A percentile compares a stretch with the other conserved stretches of the same genome.
These are phyloP conservation scores for Microplitis demolitor DNA, from an alignment of 1,140 invertebrate species.

Conservation along the genomic window DNA sequence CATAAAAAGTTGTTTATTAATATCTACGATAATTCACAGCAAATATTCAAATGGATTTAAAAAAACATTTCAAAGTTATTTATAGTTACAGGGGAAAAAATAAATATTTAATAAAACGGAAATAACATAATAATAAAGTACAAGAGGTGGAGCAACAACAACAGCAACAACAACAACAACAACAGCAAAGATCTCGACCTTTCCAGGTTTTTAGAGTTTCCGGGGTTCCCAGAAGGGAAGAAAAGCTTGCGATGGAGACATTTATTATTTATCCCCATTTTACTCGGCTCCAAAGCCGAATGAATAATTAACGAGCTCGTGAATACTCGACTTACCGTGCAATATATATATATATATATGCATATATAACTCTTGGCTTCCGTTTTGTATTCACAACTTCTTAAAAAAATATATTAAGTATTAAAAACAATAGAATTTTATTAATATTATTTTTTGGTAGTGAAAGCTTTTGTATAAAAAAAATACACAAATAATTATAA, in stretches of 20 bases:
- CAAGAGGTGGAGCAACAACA: constrained; percentile 1
- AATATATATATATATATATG: too few relatives aligned
- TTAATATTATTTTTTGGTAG: neutral
- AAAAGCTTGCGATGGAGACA: constrained; percentile 22
- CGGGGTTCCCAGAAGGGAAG: neutral
- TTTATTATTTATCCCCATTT: constrained; percentile 28
- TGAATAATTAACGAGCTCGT: constrained; percentile 22
- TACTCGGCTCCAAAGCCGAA: constrained; percentile 18
- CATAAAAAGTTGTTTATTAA: too few relatives aligned
- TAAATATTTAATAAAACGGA: neutral
- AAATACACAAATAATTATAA: too few relatives aligned
- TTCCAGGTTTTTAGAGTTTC: constrained; percentile 10
- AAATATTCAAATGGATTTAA: too few relatives aligned
- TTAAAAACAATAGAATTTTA: constrained; percentile 1
- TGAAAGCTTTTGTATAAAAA: neutral
- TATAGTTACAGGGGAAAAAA: neutral
- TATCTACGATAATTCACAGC: too few relatives aligned
- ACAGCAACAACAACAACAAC: constrained; percentile 2
- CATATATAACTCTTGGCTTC: neutral
- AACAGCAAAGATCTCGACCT: neutral
- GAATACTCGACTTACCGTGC: constrained; percentile 4
- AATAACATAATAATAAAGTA: neutral
- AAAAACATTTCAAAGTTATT: neutral
- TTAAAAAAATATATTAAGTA: neutral
- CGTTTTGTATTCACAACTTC: neutral